phyloP scores from a whole-genome alignment of 2,113 vertebrate genomes.

The Halcyon malimbica region DNA sequence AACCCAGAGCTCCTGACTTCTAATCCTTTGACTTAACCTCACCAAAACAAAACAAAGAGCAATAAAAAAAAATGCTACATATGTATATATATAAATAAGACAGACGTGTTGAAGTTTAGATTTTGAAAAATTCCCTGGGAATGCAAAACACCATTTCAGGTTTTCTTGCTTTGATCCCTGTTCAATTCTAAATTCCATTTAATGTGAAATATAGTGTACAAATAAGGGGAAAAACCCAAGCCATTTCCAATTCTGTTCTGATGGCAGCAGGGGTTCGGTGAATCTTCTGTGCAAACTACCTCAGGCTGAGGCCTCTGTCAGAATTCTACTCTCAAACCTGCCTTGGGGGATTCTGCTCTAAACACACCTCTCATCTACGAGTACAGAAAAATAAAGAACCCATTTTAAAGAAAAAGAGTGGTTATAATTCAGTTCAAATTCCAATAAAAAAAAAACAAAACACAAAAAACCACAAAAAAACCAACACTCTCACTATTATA shows the following conservation, averaged over 20 bases:
- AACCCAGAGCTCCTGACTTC: constrained; percentile 32
- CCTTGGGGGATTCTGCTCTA: neutral
- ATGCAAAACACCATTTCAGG: neutral
- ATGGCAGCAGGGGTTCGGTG: neutral
- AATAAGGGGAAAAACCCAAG: neutral
- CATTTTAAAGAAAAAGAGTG: neutral
- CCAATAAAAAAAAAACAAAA: neutral
- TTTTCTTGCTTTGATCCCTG: neutral
- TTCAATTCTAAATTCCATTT: neutral
- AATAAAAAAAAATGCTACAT: neutral
- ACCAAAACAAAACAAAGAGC: constrained; percentile 4
- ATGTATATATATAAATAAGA: neutral
- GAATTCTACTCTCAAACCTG: neutral
- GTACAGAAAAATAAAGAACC: neutral
- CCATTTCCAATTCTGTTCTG: neutral
- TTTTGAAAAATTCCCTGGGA: neutral
- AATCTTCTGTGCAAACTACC: neutral
- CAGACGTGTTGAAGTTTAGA: neutral
- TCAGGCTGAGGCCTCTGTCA: neutral
- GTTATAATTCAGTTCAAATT: neutral
- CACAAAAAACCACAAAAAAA: neutral
- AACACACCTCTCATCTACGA: neutral
- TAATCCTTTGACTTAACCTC: constrained; percentile 7
- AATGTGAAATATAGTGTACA: neutral
- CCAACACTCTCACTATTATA: neutral